These are phyloP conservation scores for Pararge aegeria DNA, from an alignment of 1,140 invertebrate genomes.

Conservation along the genomic window DNA sequence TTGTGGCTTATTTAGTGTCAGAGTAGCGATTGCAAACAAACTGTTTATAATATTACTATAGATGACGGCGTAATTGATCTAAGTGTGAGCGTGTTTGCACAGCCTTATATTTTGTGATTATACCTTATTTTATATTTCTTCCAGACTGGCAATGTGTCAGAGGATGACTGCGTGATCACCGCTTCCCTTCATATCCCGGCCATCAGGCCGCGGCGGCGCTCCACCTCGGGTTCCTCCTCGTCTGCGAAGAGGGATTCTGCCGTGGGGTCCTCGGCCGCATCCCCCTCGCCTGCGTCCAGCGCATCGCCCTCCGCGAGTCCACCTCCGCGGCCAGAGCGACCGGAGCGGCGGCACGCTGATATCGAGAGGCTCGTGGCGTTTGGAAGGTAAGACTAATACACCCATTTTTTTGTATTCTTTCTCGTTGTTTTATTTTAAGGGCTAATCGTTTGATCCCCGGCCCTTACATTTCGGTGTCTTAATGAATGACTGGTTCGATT, in stretches of 20 bases:
- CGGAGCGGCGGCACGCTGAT: constrained; percentile 34
- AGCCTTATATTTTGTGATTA: too few relatives aligned
- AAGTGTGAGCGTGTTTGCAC: too few relatives aligned
- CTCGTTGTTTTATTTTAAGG: not conserved
- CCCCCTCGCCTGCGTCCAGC: constrained; percentile 39
- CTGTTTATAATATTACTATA: too few relatives aligned
- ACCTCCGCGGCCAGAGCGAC: constrained; percentile 38
- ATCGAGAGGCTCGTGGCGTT: constrained; percentile 56
- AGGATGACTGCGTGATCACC: constrained; percentile 86
- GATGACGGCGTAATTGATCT: too few relatives aligned
- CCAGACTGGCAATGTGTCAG: constrained; percentile 57
- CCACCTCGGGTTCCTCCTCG: constrained; percentile 59
- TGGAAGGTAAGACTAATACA: constrained; percentile 37
- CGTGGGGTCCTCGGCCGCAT: constrained; percentile 51
- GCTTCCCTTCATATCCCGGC: constrained; percentile 89
- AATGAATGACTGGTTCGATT: too few relatives aligned
- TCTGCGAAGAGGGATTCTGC: constrained; percentile 62
- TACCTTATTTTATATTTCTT: not conserved
- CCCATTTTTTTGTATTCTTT: not conserved
- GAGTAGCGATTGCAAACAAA: too few relatives aligned
- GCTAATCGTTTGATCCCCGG: too few relatives aligned
- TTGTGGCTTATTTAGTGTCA: too few relatives aligned
- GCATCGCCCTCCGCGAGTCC: constrained; percentile 52
- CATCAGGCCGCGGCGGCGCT: constrained; percentile 45
- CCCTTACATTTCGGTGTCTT: too few relatives aligned